These are phyloP conservation scores for Ramphastos sulfuratus DNA, from an alignment of 2,113 vertebrate genomes.

Conservation along the genomic window DNA sequence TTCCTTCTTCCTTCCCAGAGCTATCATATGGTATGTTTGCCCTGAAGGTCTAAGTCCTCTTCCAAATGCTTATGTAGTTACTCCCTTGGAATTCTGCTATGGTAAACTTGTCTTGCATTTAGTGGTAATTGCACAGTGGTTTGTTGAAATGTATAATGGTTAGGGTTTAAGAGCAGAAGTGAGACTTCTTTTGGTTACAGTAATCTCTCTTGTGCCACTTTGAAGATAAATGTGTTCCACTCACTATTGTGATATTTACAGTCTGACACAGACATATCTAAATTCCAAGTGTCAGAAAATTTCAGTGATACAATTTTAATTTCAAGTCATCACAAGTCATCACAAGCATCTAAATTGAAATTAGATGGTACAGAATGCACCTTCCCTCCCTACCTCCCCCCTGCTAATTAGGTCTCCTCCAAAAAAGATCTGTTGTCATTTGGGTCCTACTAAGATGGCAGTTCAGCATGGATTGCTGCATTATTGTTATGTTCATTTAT, in stretches of 20 bases:
- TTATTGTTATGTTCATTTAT: not conserved
- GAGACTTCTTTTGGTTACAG: not conserved
- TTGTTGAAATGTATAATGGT: not conserved
- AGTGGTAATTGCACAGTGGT: not conserved
- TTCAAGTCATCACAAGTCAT: not conserved
- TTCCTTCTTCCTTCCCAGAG: not conserved
- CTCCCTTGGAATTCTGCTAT: not conserved
- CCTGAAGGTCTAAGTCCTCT: not conserved
- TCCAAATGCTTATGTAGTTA: not conserved
- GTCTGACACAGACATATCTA: not conserved
- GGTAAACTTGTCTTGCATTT: not conserved
- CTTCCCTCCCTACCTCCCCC: not conserved
- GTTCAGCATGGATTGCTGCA: not conserved
- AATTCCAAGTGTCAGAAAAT: not conserved
- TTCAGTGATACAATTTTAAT: not conserved
- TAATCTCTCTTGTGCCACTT: not conserved
- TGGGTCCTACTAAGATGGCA: not conserved
- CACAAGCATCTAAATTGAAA: too few relatives aligned
- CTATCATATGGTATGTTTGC: not conserved
- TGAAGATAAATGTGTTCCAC: not conserved
- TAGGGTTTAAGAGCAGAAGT: not conserved
- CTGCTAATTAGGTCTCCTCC: not conserved
- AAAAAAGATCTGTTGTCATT: not conserved
- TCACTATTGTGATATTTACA: not conserved
- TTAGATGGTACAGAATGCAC: not conserved